phyloP scores from a whole-genome alignment of 1,140 invertebrate genomes.

The Mya arenaria region DNA sequence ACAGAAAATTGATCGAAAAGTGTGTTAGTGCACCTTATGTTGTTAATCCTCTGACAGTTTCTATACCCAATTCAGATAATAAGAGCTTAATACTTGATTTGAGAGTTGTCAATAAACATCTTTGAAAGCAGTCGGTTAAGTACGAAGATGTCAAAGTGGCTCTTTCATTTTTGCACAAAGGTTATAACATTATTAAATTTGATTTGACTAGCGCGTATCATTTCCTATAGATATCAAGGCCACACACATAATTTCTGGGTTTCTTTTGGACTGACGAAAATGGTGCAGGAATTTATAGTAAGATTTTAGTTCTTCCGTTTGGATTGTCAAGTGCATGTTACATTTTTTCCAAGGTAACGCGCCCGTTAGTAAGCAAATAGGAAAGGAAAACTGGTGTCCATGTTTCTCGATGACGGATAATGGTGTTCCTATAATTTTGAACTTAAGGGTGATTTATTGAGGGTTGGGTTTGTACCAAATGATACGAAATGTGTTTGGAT shows the following conservation, averaged over 20 bases:
- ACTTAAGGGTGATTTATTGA: not conserved
- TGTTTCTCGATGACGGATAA: slow-evolving; percentile 39
- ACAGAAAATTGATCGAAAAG: slow-evolving; percentile 32
- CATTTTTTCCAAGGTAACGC: slow-evolving; percentile 27
- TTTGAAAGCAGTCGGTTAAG: slow-evolving; percentile 39
- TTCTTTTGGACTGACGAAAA: slow-evolving; percentile 24
- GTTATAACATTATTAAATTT: slow-evolving; percentile 12
- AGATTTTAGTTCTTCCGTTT: slow-evolving; percentile 37
- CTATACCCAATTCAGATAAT: slow-evolving; percentile 7
- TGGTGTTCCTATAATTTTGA: not conserved
- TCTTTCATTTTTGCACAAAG: slow-evolving; percentile 11
- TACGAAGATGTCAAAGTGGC: slow-evolving; percentile 27
- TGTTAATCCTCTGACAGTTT: slow-evolving; percentile 44
- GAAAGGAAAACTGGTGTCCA: slow-evolving; percentile 1
- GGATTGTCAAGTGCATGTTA: slow-evolving; percentile 31
- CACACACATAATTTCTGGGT: slow-evolving; percentile 18
- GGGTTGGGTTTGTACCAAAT: no score
- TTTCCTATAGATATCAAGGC: slow-evolving; percentile 21
- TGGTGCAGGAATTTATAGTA: not conserved
- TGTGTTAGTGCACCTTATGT: slow-evolving; percentile 4
- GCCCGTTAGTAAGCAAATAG: slow-evolving; percentile 34
- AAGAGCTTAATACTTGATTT: slow-evolving; percentile 40
- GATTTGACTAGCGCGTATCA: slow-evolving; percentile 35
- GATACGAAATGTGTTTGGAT: no score
- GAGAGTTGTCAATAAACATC: slow-evolving; percentile 14